Evolutionary conservation across 2,888 invertebrate species (phyloP), one percentile per base, ranked within the genome.

Genomic region (Cryptocephalus moraei): DNA sequence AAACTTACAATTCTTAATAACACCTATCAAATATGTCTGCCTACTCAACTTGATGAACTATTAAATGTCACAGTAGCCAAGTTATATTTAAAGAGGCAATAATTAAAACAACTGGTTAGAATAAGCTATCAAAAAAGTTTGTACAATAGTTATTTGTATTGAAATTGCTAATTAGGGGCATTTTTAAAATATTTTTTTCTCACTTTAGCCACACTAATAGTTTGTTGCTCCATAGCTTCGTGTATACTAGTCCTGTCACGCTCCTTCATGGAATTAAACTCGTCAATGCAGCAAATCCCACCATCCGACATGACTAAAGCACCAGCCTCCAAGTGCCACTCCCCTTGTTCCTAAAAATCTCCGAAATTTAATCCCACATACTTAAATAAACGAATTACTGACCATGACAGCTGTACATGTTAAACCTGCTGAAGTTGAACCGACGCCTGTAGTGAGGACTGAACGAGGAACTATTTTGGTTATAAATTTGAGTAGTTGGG

Each of bases 201-300:
- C 62, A 86, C 87, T 77, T 93, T 93, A 8, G 92, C 92, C 32
- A 93, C 86, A 59, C 91, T 91, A 53, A 93, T 88, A 1, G 89
- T 90, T 71, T 93, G 93, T 62, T 92, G 92, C 65, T 93, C 92
- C 92, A 93, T 92, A 0, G 92, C 92, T 71, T 93, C 92, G 62
- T 91, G 91, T 56, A 93, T 87, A 47, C 86, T 84, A 1, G 84
- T 81, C 52, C 87, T 78, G 67, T 93, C 92, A 56, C 85, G 83
- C 60, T 86, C 84, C 47, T 82, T 76, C 70, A 93, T 85, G 41
- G 87, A 86, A 55, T 84, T 86, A 61, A 93, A 89, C 70, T 93
- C 92, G 67, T 93, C 93, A 45, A 93, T 89, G 64, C 91, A 92
- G 66, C 92, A 92, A 41, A 92, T 78, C 8, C 93, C 92, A 13